Base-by-base conservation (phyloP, 1,140 invertebrate genomes). In the Rhagoletis pomonella region DNA sequence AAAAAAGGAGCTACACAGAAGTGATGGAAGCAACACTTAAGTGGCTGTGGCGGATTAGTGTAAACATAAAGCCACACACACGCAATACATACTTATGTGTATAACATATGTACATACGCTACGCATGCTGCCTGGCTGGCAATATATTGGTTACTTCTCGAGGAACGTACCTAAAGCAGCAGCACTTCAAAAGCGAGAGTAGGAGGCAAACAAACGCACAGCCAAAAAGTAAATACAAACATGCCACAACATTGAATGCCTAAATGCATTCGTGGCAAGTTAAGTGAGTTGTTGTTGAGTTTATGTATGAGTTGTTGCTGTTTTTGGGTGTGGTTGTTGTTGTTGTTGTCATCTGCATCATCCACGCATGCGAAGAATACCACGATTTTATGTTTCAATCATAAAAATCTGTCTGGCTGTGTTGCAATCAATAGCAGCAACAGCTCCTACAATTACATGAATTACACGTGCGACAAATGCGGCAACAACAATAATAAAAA, bases 371-470 rank as follows among this genome's bases (percentile, higher is more conserved):
- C 55, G 73, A 10, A 50, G 5, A 55, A 55, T 9, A 81, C n/a
- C 17, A 58, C 47, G 73, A 81, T 58, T 81, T 81, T 81, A 81
- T 81, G 47, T 55, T 81, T 81, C 73, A 81, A 81, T 81, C 73
- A 81, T 58, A 81, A 58, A 58, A 81, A 58, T 81, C 73, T 81
- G 47, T 29, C 44, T 77, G 29, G 29, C 29, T 29, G n/a, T n/a
- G 73, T 55, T 73, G 69, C 44, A 73, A 73, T 50, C 69, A 47
- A 42, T 42, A 73, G 12, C 42, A 47, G 42, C 67, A 73, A 14
- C 64, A 42, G 14, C 65, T 42, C 9, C 39, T 12, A 12, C 29
- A 69, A 6, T 77, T 81, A 81, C 47, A 55, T 12, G 73, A 81
- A 3, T 81, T 81, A 81, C 73, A 81, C 73, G 73, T 81, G 44